Percentiles rank a stretch among this genome's conserved stretches.
These are phyloP conservation scores for Zeuzera pyrina DNA, from an alignment of 2,888 invertebrate genomes.

Conservation along the genomic window DNA sequence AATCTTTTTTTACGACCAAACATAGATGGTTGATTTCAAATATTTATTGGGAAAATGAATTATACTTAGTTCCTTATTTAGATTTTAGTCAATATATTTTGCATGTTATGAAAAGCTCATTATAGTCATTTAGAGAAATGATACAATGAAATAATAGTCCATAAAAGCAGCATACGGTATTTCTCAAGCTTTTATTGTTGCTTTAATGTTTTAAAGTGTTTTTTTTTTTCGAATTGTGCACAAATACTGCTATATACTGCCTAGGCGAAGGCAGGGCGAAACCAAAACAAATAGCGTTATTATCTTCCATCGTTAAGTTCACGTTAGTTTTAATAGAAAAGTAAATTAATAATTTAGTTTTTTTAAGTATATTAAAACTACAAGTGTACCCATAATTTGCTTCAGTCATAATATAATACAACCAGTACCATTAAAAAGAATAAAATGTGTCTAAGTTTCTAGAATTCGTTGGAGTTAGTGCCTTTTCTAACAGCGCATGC, in stretches of 20 bases:
- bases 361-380: conserved; percentile 20
- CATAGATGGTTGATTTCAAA: no score
- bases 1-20: no score
- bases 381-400: background rate
- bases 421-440: conserved; percentile 14
- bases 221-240: conserved; percentile 27
- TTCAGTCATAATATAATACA: conserved; percentile 11
- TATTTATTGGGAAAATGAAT: no score
- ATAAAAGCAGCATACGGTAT: background rate
- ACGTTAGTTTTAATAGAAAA: conserved; percentile 12
- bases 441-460: conserved; percentile 19
- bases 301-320: conserved; percentile 48
- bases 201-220: conserved; percentile 10
- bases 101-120: conserved; percentile 1
- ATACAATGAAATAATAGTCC: background rate
- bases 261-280: conserved; percentile 21
- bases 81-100: conserved; percentile 18
- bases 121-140: background rate
- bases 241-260: conserved; percentile 31
- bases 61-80: conserved; percentile 29
- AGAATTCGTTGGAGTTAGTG: conserved; percentile 30
- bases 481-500: conserved; percentile 40
- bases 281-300: conserved; percentile 44
- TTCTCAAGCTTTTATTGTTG: conserved; percentile 7
- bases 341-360: conserved; percentile 30